Evolutionary conservation across 1,140 invertebrate genomes (phyloP), one percentile per base, ranked within the genome.

Genomic region (Drosophila arizonae): DNA sequence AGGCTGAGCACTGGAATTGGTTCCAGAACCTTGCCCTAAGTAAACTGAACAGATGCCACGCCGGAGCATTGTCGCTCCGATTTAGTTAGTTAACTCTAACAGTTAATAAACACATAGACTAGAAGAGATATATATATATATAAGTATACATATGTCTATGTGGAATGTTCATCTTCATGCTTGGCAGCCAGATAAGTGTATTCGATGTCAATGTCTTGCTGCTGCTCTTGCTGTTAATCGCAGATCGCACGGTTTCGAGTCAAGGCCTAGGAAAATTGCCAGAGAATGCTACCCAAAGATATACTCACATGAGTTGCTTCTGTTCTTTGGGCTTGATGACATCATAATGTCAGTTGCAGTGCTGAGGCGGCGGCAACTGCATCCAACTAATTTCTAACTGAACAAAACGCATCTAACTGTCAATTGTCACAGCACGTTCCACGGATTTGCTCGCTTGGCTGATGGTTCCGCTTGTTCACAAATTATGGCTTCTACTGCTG

Each of bases 31-130:
- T 51, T 73, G 57, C 56, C 13, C 52, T 69, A 21, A 45, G 30
- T 73, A 73, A 73, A 68, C 30, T 48, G 36, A 50, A 28, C 30
- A 45, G 21, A 24, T 24, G 21, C 21, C 21, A 24, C 21, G 0
- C 21, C 21, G 21, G 21, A 61, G 69, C 72, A 69, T 65, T 78
- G 74, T 79, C 64, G 79, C 72, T 82, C 84, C 84, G 84, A 88
- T 82, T 87, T 87, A 87, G 84, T 87, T 82, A 79, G 82, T 87
- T 88, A 87, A 87, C 84, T 87, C 84, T 88, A 87, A 87, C 82
- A 87, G 82, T 87, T 87, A 81, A 82, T 88, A 82, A 82, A 88
- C 79, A 86, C 82, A 68, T 60, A 28, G 30, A 46, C 24, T 39
- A 13, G 36, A 24, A 13, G 28, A 56, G n/a, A 54, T 54, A n/a